These are phyloP conservation scores for Atopsyche davidsoni DNA, from an alignment of 1,140 invertebrate species.

Conservation along the genomic window DNA sequence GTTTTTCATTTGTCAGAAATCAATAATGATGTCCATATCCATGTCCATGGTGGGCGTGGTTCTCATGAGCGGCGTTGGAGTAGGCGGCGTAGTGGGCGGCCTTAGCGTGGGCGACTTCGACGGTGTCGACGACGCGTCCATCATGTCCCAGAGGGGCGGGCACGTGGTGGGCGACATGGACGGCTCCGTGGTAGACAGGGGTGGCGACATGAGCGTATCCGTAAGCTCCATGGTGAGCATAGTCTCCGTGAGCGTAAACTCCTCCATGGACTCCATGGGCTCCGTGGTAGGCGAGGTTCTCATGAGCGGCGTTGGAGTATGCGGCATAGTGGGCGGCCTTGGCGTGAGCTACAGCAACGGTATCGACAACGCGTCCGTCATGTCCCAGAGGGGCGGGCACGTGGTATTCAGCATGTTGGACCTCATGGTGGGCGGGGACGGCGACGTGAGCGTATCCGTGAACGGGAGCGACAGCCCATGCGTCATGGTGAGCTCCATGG, in stretches of 20 bases:
- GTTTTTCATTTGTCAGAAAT: too few relatives aligned
- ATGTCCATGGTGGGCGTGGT: neutral
- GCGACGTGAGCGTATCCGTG: slow-evolving; percentile 36
- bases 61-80: slow-evolving; percentile 37
- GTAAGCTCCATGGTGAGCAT: neutral
- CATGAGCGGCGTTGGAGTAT: slow-evolving; percentile 12
- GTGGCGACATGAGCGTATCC: slow-evolving; percentile 1
- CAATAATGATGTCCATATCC: too few relatives aligned
- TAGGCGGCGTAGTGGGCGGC: slow-evolving; percentile 42
- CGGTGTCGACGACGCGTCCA: slow-evolving; percentile 45
- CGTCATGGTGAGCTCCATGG: slow-evolving; percentile 3
- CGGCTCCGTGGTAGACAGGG: too few relatives aligned
- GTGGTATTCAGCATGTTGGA: slow-evolving; percentile 35
- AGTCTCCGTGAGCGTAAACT: slow-evolving; percentile 3
- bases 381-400: slow-evolving; percentile 15
- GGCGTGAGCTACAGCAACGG: slow-evolving; percentile 43
- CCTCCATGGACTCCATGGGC: slow-evolving; percentile 4
- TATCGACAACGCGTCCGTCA: slow-evolving; percentile 38
- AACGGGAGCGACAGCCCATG: neutral
- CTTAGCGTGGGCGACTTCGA: slow-evolving; percentile 42
- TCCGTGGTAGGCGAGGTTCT: neutral
- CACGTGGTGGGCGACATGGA: slow-evolving; percentile 33
- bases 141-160: slow-evolving; percentile 43
- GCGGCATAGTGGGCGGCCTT: slow-evolving; percentile 41
- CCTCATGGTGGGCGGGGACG: slow-evolving; percentile 39